Evolutionary conservation across 1,140 invertebrate species (phyloP).

Genomic region (Hetaerina americana): DNA sequence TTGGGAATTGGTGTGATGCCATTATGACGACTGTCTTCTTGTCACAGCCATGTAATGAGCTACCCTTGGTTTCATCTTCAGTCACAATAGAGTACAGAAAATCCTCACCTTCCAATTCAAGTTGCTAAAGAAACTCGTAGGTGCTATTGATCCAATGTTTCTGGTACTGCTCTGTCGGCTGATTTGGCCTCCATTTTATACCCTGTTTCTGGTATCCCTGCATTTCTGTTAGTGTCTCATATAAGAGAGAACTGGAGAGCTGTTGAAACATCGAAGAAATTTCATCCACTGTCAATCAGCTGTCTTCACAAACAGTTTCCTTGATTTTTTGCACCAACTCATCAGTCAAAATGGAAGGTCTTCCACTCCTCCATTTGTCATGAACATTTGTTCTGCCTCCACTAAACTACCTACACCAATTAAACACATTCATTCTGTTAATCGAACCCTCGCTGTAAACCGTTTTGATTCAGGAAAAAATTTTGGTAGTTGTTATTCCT

Average conservation of each 20-base stretch:
- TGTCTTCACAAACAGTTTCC: too few species aligned
- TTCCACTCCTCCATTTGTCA: not conserved
- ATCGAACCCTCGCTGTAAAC: too few species aligned
- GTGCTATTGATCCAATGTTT: not conserved
- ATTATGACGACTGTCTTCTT: not conserved
- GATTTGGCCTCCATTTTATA: not conserved
- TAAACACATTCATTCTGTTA: not conserved
- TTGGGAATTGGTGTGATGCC: not conserved
- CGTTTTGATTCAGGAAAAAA: too few species aligned
- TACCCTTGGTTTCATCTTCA: too few species aligned
- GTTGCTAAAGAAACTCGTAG: not conserved
- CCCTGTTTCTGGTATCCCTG: not conserved
- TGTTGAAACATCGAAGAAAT: too few species aligned
- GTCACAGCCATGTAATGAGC: too few species aligned
- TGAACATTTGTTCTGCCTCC: not conserved
- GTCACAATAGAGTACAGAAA: too few species aligned
- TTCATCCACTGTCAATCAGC: too few species aligned
- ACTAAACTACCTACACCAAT: not conserved
- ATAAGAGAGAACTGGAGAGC: not conserved
- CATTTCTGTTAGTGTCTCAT: not conserved
- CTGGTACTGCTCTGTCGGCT: not conserved
- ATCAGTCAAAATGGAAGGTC: not conserved
- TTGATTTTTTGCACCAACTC: too few species aligned
- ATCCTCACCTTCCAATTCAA: too few species aligned
- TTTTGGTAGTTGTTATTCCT: too few species aligned